Conservation (phyloP, 2,113 vertebrate species). For the Cyprinodon tularosa region DNA sequence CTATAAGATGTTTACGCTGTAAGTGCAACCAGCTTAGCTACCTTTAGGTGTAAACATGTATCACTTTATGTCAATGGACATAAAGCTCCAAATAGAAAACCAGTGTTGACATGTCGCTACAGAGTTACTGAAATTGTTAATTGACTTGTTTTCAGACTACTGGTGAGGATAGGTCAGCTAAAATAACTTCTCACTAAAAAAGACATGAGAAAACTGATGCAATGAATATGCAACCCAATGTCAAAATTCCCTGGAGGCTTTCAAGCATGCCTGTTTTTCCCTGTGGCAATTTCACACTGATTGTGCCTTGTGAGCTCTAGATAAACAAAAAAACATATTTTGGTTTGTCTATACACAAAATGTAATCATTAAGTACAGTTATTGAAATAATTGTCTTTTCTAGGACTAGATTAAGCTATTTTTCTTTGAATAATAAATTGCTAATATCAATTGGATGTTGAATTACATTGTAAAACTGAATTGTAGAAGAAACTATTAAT, state of each 20-base stretch:
- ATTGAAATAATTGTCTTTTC: background rate
- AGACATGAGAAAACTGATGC: constrained; percentile 54
- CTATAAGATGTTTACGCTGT: background rate
- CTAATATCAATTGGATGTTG: background rate
- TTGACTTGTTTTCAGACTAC: background rate
- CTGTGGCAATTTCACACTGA: constrained; percentile 47
- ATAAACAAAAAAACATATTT: constrained; percentile 9
- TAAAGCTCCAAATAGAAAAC: constrained; percentile 3
- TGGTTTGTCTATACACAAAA: background rate
- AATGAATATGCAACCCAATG: constrained; percentile 70
- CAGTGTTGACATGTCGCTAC: constrained; percentile 9
- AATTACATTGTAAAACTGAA: background rate
- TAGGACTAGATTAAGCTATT: background rate
- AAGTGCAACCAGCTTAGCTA: constrained; percentile 19
- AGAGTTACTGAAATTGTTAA: constrained; percentile 40
- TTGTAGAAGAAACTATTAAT: too few relatives aligned
- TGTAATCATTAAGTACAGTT: background rate
- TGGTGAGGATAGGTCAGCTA: constrained; percentile 35
- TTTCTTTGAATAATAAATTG: background rate
- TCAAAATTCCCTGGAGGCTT: constrained; percentile 45
- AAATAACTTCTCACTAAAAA: constrained; percentile 8
- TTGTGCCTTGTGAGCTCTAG: constrained; percentile 1
- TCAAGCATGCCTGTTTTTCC: constrained; percentile 45
- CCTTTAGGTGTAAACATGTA: constrained; percentile 19
- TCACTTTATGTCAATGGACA: background rate